These are phyloP conservation scores for Bathynomus jamesi DNA, from an alignment of 1,140 invertebrate genomes.

Conservation along the genomic window DNA sequence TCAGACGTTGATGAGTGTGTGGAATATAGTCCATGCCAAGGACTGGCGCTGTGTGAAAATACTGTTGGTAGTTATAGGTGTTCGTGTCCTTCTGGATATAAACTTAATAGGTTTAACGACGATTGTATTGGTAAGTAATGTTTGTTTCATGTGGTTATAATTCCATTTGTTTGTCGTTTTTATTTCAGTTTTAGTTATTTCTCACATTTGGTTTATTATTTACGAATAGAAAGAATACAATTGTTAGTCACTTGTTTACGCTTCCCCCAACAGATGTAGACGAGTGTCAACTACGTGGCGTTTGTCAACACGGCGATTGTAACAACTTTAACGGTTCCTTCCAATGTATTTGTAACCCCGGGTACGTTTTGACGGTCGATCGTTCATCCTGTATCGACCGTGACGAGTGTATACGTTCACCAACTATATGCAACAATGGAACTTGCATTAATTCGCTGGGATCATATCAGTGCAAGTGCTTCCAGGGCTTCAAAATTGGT, in stretches of 20 bases:
- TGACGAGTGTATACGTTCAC: conserved; percentile 63
- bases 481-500: conserved; percentile 69
- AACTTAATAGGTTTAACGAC: conserved; percentile 47
- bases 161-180: too few species aligned
- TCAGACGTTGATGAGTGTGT: conserved; percentile 61
- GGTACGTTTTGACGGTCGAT: conserved; percentile 51
- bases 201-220: too few species aligned
- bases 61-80: conserved; percentile 63
- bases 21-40: conserved; percentile 58
- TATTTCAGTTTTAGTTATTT: too few species aligned
- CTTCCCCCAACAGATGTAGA: conserved; percentile 52
- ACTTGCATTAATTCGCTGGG: conserved; percentile 70
- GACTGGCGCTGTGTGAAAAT: conserved; percentile 70
- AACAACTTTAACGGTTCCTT: conserved; percentile 64
- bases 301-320: conserved; percentile 63
- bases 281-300: conserved; percentile 57
- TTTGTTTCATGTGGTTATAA: not conserved
- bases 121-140: conserved; percentile 52
- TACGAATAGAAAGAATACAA: too few species aligned
- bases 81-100: conserved; percentile 66
- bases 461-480: conserved; percentile 69
- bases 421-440: conserved; percentile 69
- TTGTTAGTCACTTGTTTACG: conserved; percentile 1
- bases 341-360: conserved; percentile 55
- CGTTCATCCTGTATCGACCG: conserved; percentile 62